A percentile compares a stretch with the other conserved stretches of the same genome.
Conservation (phyloP, 1,140 invertebrate genomes). For the Drosophila erecta region DNA sequence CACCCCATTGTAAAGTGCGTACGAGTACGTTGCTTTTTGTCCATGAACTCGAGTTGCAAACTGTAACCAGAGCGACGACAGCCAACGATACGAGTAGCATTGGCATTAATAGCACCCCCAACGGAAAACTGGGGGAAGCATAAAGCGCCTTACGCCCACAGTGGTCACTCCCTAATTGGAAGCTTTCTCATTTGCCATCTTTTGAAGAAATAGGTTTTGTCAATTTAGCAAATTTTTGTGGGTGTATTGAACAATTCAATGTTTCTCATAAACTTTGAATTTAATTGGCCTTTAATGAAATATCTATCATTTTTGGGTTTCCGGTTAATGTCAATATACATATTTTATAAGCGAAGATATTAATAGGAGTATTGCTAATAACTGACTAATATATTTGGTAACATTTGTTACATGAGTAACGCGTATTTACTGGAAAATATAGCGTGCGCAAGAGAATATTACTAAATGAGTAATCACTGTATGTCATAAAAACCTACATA, state of each 20-base stretch:
- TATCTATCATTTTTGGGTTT: no score
- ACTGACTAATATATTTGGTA: not conserved
- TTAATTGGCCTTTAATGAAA: no score
- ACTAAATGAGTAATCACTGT: slow-evolving; percentile 7
- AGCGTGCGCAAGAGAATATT: not conserved
- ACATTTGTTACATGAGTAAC: not conserved
- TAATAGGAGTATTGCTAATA: not conserved
- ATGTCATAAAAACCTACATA: not conserved
- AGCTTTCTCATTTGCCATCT: not conserved
- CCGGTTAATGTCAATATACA: no score
- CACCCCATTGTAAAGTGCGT: slow-evolving; percentile 61
- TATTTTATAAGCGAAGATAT: not conserved
- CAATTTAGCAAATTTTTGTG: not conserved
- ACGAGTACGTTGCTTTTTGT: slow-evolving; percentile 43
- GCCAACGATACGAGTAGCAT: slow-evolving; percentile 23
- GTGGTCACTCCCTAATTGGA: slow-evolving; percentile 14
- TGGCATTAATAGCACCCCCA: slow-evolving; percentile 38
- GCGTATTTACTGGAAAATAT: not conserved
- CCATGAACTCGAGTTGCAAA: slow-evolving; percentile 74
- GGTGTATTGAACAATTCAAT: not conserved
- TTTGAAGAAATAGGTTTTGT: not conserved
- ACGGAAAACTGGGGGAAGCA: not conserved
- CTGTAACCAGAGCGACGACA: slow-evolving; percentile 57
- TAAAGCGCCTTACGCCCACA: slow-evolving; percentile 14
- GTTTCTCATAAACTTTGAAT: no score